Base-by-base conservation (phyloP, 1,140 invertebrate species). In the Helicorthomorpha holstii region DNA sequence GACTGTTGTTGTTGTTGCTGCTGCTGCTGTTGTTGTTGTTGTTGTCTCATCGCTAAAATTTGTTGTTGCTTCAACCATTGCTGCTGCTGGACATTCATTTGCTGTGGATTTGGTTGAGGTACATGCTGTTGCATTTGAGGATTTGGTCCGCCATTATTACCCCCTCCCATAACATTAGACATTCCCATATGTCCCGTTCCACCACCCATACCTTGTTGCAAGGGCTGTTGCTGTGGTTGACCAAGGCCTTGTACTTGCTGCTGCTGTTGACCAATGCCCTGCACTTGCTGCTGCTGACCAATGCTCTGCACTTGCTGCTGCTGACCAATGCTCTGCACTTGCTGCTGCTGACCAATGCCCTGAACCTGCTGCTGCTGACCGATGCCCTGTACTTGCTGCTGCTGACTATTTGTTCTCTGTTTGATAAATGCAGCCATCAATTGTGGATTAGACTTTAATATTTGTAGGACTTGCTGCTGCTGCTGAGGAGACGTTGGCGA, bases 361-460 rank as follows among this genome's bases (percentile, higher is more conserved):
- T 75, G 74, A 61, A 55, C 64, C 57, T 64, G 64, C 44, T 59
- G 59, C 46, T 60, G 59, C 22, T 58, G 57, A 22, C 54, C 50
- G 43, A 58, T 57, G 34, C 56, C 58, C 48, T 61, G 58, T 47
- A 61, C 59, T 34, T 62, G 61, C 48, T 59, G 56, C 47, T 66
- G 64, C 50, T 67, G 63, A 43, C 63, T 63, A 22, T 56, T 77
- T 71, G 86, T 81, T 64, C 85, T 73, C 69, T 93, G 87, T 67
- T 92, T 92, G 50, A 97, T 90, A 63, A 95, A 93, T 47, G 90
- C 88, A 50, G 92, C 91, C 90, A 96, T 96, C 12, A 97, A 73
- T 54, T 87, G 87, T 44, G 92, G 92, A 73, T 96, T 92, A 45
- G 82, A 83, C 68, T 93, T 94, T 44, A 97, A 77, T 60, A 97